A percentile compares a stretch with the other conserved stretches of the same genome.
Evolutionary conservation across 92 coral and sea anemone species (phyloP).

Genomic region (Hydrozoanthus gracilis): DNA sequence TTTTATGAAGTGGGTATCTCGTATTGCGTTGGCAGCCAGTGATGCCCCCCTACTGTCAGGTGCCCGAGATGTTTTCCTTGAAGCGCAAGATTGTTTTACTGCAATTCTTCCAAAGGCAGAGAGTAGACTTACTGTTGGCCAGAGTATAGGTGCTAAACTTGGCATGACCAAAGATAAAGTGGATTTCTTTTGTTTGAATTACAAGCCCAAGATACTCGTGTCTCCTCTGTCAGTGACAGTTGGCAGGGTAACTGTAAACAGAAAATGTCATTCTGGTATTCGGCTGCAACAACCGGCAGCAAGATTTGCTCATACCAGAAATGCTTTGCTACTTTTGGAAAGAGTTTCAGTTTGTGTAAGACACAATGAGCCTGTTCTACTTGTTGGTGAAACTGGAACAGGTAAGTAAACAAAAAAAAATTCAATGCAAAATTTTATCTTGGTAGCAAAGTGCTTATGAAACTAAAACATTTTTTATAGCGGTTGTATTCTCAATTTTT

Average conservation of each 20-base stretch:
- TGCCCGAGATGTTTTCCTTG: conserved; percentile 87
- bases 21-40: conserved; percentile 69
- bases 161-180: conserved; percentile 88
- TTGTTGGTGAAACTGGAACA: conserved; percentile 99
- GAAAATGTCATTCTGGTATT: conserved; percentile 31
- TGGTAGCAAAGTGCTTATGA: no score
- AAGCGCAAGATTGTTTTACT: conserved; percentile 95
- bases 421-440: no score
- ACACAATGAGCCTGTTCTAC: conserved; percentile 89
- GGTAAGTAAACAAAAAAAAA: conserved; percentile 45
- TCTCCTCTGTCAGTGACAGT: conserved; percentile 84
- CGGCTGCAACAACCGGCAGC: conserved; percentile 3
- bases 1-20: conserved; percentile 90
- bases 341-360: conserved; percentile 85
- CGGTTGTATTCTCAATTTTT: no score
- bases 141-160: conserved; percentile 93
- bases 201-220: conserved; percentile 83
- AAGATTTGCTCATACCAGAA: conserved; percentile 93
- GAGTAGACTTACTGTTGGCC: conserved; percentile 63
- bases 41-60: conserved; percentile 66
- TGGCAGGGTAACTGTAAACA: conserved; percentile 81
- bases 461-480: no score
- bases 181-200: conserved; percentile 78
- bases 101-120: conserved; percentile 81
- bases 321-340: conserved; percentile 86